phyloP scores from a whole-genome alignment of 2,888 invertebrate genomes.

The Nymphalis polychloros region DNA sequence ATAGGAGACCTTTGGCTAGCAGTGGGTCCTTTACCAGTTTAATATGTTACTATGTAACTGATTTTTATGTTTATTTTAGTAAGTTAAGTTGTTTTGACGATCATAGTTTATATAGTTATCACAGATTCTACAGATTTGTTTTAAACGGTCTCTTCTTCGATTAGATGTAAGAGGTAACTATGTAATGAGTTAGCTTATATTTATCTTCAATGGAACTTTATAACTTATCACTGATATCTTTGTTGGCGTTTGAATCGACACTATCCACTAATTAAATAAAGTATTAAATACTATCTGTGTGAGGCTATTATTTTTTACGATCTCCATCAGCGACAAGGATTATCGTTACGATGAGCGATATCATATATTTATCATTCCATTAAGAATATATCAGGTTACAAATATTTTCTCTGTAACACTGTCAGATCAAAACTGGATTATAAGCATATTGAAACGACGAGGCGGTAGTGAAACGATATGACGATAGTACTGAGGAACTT shows the following conservation, averaged over 20 bases:
- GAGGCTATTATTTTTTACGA: conserved; percentile 74
- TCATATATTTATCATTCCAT: conserved; percentile 9
- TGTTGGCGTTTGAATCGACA: conserved; percentile 35
- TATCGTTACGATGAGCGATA: conserved; percentile 12
- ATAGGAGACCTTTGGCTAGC: too few relatives aligned
- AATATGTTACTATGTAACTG: too few relatives aligned
- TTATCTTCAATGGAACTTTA: conserved; percentile 17
- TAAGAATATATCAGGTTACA: background rate
- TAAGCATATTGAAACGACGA: background rate
- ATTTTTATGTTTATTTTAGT: too few relatives aligned
- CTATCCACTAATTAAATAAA: conserved; percentile 63
- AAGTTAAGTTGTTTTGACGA: too few relatives aligned
- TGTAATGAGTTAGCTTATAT: conserved; percentile 31
- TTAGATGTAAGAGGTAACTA: conserved; percentile 19
- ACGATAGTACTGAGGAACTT: too few relatives aligned
- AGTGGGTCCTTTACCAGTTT: too few relatives aligned
- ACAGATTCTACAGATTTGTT: too few relatives aligned
- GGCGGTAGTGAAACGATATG: too few relatives aligned
- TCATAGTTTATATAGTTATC: too few relatives aligned
- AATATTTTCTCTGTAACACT: background rate
- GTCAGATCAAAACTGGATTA: background rate
- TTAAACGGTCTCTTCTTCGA: background rate
- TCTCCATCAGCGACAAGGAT: conserved; percentile 53
- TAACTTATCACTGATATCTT: conserved; percentile 32
- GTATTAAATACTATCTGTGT: conserved; percentile 69